These are phyloP conservation scores for Aurelia sp. DNA, from an alignment of 30 jellyfish, hydroid and myxozoan species.

Conservation along the genomic window DNA sequence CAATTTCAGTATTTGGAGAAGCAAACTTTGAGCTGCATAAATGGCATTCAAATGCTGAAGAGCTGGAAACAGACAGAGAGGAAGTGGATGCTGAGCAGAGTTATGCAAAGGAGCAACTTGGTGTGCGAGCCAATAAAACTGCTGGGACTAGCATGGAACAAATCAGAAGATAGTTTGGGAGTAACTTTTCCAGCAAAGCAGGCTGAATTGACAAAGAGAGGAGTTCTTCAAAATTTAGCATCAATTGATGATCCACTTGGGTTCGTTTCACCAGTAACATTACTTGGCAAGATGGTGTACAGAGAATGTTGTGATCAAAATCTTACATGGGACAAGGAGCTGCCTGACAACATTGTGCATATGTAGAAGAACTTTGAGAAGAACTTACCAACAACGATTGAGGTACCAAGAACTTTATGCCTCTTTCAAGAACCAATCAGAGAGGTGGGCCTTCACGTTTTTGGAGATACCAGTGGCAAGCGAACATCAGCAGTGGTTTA, in stretches of 20 bases:
- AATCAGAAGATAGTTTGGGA: conserved; percentile 5
- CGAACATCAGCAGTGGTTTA: conserved; percentile 11
- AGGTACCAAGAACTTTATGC: not conserved
- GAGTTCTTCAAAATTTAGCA: too few relatives aligned
- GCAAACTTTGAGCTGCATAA: conserved; percentile 74
- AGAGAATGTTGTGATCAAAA: conserved; percentile 50
- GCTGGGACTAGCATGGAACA: conserved; percentile 38
- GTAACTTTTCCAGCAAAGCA: not conserved
- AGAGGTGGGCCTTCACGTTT: conserved; percentile 62
- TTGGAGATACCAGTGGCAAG: conserved; percentile 75
- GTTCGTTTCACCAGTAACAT: conserved; percentile 50
- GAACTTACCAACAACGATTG: conserved; percentile 30
- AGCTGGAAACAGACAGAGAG: conserved; percentile 46
- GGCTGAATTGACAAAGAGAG: not conserved
- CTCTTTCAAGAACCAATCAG: conserved; percentile 20
- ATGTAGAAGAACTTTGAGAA: conserved; percentile 9
- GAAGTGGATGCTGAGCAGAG: conserved; percentile 16
- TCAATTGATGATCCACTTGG: conserved; percentile 69
- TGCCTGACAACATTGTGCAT: conserved; percentile 19
- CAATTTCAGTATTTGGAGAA: conserved; percentile 31
- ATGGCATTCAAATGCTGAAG: conserved; percentile 70
- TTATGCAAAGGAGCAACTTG: conserved; percentile 60
- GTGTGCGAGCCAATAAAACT: conserved; percentile 60
- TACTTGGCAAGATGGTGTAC: conserved; percentile 57
- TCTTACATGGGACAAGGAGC: not conserved